Evolutionary conservation across 2,888 invertebrate species (phyloP).

Genomic region (Pimpla rufipes): DNA sequence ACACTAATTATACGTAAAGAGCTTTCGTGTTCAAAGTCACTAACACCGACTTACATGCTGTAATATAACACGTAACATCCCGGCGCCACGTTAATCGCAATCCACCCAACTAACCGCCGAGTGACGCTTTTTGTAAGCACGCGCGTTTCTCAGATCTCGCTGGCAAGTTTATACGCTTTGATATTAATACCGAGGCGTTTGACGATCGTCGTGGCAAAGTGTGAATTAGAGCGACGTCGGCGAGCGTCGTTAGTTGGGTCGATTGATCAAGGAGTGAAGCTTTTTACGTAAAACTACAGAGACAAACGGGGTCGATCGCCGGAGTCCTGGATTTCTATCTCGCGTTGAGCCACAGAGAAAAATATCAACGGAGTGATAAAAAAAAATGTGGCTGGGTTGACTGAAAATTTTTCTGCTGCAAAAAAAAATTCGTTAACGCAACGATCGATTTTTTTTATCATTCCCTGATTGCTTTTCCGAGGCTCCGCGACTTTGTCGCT

Average conservation of each 20-base stretch:
- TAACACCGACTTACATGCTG: conserved; percentile 35
- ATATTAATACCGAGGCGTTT: neutral
- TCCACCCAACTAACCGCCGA: conserved; percentile 56
- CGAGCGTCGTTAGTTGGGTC: conserved; percentile 55
- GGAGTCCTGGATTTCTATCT: conserved; percentile 15
- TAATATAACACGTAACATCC: neutral
- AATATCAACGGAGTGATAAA: too few relatives aligned
- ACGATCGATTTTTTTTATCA: too few relatives aligned
- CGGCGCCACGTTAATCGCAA: conserved; percentile 35
- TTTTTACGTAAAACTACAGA: conserved; percentile 7
- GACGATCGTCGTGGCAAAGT: conserved; percentile 14
- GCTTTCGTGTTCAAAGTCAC: conserved; percentile 51
- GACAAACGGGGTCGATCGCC: conserved; percentile 17
- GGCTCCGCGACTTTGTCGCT: neutral
- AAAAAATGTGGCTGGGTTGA: too few relatives aligned
- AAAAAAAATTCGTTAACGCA: too few relatives aligned
- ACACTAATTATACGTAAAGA: conserved; percentile 42
- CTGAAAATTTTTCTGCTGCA: too few relatives aligned
- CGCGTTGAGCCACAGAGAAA: neutral
- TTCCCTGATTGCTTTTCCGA: too few relatives aligned
- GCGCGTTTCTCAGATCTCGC: conserved; percentile 38
- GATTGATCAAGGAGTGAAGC: conserved; percentile 23
- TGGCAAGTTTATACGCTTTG: conserved; percentile 13
- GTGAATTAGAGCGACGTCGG: conserved; percentile 33
- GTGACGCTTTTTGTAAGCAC: conserved; percentile 49